Percentiles rank a stretch among this genome's conserved stretches.
Conservation (phyloP, 2,888 invertebrate species). For the Mythimna pallens region DNA sequence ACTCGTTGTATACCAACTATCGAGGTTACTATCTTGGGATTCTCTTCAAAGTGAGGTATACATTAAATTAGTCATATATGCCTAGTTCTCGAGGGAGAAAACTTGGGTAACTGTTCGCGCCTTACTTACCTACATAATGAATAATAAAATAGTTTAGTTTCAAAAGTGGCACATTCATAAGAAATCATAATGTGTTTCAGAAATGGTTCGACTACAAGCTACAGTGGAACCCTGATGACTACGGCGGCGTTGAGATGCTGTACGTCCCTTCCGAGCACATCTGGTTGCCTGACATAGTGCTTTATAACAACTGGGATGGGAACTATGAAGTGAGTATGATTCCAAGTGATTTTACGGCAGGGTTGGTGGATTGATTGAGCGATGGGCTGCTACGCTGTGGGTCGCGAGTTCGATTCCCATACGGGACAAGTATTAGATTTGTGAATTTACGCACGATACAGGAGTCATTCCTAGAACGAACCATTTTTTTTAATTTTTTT, state of each 20-base stretch:
- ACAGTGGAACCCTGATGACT: conserved; percentile 97
- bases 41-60: neutral
- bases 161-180: neutral
- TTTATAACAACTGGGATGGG: conserved; percentile 98
- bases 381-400: too few relatives aligned
- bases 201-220: conserved; percentile 98
- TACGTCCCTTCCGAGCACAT: conserved; percentile 99
- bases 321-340: conserved; percentile 93
- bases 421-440: too few relatives aligned
- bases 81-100: neutral
- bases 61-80: neutral
- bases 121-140: neutral
- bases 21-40: neutral
- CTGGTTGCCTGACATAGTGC: conserved; percentile 99
- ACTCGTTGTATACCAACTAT: too few relatives aligned
- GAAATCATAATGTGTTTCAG: conserved; percentile 84
- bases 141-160: neutral
- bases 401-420: too few relatives aligned
- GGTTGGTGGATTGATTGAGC: too few relatives aligned
- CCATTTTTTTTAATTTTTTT: too few relatives aligned
- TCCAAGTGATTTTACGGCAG: neutral
- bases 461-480: too few relatives aligned
- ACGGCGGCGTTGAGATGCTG: conserved; percentile 97
- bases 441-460: too few relatives aligned
- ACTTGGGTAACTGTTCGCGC: neutral